Conservation (phyloP, 2,888 invertebrate species). For the Fragum whitleyi region DNA sequence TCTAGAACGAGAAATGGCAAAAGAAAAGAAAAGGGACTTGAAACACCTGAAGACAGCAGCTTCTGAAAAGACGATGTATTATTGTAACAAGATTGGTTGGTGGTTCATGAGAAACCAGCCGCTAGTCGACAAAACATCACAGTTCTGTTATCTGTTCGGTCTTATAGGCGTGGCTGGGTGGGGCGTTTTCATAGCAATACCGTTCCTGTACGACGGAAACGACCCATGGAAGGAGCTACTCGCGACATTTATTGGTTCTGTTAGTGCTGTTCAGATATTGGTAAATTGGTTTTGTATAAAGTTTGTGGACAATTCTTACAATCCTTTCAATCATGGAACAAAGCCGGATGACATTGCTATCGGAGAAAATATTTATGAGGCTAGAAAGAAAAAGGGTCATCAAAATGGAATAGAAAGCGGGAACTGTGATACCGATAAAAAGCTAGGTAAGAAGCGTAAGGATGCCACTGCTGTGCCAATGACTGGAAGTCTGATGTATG, state of each 20-base stretch:
- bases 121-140: conserved; percentile 25
- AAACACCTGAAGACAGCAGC: background rate
- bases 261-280: conserved; percentile 75
- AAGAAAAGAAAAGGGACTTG: background rate
- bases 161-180: conserved; percentile 59
- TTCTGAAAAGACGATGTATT: too few species aligned
- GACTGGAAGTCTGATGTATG: conserved; percentile 49
- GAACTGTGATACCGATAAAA: background rate
- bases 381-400: background rate
- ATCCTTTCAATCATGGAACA: conserved; percentile 62
- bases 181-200: conserved; percentile 73
- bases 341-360: conserved; percentile 48
- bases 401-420: background rate
- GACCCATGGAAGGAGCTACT: conserved; percentile 31
- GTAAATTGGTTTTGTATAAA: conserved; percentile 80
- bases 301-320: conserved; percentile 72
- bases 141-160: conserved; percentile 61
- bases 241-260: conserved; percentile 54
- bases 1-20: background rate
- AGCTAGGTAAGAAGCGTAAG: conserved; percentile 21
- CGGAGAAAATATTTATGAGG: conserved; percentile 42
- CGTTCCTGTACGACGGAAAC: conserved; percentile 69
- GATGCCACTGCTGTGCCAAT: conserved; percentile 32
- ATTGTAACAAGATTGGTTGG: background rate
- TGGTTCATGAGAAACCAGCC: conserved; percentile 15